phyloP scores from a whole-genome alignment of 2,888 invertebrate genomes.

The Heteromyza rotundicornis region DNA sequence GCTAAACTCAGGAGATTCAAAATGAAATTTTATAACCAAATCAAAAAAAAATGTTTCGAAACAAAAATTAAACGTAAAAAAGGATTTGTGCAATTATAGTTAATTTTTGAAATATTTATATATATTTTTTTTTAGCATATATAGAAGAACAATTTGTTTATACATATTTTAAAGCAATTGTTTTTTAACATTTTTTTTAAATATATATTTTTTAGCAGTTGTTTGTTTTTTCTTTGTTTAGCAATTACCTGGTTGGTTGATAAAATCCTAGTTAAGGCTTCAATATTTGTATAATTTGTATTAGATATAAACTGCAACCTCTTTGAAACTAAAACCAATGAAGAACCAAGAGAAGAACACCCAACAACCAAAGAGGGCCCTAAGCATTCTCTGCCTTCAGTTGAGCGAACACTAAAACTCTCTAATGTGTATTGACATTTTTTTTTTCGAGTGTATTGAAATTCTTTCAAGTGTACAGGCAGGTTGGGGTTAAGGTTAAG shows the following conservation, averaged over 20 bases:
- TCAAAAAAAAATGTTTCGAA: no score
- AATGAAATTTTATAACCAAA: no score
- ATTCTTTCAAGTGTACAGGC: conserved; percentile 19
- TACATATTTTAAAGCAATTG: conserved; percentile 40
- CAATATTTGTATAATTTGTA: not conserved
- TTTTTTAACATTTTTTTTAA: conserved; percentile 57
- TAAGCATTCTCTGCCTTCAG: no score
- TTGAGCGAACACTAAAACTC: no score
- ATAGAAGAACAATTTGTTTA: conserved; percentile 19
- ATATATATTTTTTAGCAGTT: no score
- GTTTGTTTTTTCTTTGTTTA: conserved; percentile 22
- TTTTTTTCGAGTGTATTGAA: no score
- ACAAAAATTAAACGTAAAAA: conserved; percentile 31
- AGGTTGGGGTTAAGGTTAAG: not conserved
- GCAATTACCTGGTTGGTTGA: conserved; percentile 41
- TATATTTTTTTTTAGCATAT: conserved; percentile 36
- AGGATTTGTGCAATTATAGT: conserved; percentile 50
- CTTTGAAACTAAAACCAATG: no score
- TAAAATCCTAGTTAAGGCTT: conserved; percentile 33
- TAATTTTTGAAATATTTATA: conserved; percentile 35
- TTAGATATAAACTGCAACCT: no score
- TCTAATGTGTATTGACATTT: no score
- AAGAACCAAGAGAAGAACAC: no score
- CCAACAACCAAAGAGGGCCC: no score
- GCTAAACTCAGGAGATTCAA: no score